phyloP scores from a whole-genome alignment of 2,797 vertebrate species.

The Pampus argenteus region DNA sequence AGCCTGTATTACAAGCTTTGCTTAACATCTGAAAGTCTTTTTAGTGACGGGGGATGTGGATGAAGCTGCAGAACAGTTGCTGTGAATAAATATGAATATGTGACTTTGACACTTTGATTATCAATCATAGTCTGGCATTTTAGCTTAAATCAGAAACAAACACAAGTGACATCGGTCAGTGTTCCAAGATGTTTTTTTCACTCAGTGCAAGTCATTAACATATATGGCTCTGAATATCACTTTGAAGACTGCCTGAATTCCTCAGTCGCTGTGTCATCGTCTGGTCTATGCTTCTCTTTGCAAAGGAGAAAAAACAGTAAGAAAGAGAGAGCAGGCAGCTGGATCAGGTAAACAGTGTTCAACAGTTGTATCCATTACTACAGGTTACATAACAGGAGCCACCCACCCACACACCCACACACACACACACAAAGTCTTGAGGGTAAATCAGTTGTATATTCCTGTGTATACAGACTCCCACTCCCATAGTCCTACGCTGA shows the following conservation, averaged over 20 bases:
- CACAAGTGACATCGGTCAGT: constrained; percentile 1
- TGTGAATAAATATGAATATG: not conserved
- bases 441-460: constrained; percentile 57
- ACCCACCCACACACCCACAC: constrained; percentile 28
- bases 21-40: not conserved
- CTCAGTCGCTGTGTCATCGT: constrained; percentile 26
- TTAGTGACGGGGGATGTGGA: not conserved
- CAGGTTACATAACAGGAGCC: constrained; percentile 63
- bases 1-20: not conserved
- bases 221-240: constrained; percentile 14
- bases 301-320: not conserved
- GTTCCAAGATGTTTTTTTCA: constrained; percentile 14
- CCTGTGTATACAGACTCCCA: constrained; percentile 54
- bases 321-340: constrained; percentile 43
- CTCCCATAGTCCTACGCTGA: constrained; percentile 54
- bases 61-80: not conserved
- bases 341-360: constrained; percentile 66
- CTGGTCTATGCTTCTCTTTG: constrained; percentile 15
- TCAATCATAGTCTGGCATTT: not conserved
- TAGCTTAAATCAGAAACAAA: constrained; percentile 20
- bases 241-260: constrained; percentile 29
- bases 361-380: constrained; percentile 78
- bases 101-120: not conserved
- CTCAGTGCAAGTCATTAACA: not conserved
- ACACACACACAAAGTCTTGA: constrained; percentile 29